phyloP scores from a whole-genome alignment of 2,797 vertebrate genomes.

The Emys orbicularis region DNA sequence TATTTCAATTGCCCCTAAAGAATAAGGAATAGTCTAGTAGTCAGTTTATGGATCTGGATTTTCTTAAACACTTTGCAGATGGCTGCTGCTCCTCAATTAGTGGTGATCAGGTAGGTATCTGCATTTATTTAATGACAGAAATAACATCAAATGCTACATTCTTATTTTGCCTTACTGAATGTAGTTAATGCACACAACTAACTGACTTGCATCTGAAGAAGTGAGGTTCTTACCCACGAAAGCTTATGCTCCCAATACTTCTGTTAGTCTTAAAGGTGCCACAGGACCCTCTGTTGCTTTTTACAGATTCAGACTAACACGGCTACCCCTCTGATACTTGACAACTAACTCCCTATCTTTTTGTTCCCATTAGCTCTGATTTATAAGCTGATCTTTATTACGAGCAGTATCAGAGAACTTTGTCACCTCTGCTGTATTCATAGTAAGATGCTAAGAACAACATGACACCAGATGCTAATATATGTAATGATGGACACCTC shows the following conservation, averaged over 20 bases:
- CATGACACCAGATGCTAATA: fast-evolving
- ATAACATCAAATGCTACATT: background rate
- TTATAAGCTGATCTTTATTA: background rate
- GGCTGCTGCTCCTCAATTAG: background rate
- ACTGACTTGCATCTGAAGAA: no score
- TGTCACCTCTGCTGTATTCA: background rate
- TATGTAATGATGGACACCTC: background rate
- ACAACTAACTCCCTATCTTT: background rate
- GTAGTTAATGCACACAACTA: background rate
- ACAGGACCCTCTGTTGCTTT: no score
- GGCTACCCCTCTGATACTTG: no score
- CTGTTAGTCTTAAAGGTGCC: no score
- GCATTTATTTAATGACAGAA: background rate
- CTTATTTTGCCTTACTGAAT: background rate
- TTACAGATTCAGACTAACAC: no score
- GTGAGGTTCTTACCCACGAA: no score
- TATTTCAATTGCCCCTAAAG: background rate
- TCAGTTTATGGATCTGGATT: background rate
- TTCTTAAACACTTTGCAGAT: background rate
- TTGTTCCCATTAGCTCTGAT: background rate
- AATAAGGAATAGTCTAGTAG: background rate
- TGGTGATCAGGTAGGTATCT: background rate
- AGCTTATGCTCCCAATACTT: no score
- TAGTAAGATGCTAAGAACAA: background rate
- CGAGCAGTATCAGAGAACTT: background rate